Base-by-base conservation (phyloP, 2,888 invertebrate species). In the Ormyrus thymus region DNA sequence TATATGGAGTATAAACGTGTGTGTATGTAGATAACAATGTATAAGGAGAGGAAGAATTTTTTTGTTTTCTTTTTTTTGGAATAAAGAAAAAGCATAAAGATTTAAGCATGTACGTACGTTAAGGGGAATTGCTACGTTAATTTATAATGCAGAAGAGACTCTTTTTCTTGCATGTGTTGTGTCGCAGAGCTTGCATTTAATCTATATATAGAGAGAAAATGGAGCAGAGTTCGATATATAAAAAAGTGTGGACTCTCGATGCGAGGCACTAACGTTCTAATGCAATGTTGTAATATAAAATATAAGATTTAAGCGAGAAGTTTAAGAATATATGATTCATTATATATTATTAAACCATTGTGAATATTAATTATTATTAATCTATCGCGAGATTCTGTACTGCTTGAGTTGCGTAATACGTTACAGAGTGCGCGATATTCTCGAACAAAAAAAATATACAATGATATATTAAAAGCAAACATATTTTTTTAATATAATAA, bases 401-500 rank as follows among this genome's bases (percentile, higher is more conserved):
- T 66, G 73, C 69, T 78, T 73, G 72, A 62, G 53, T 74, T 75
- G 56, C 43, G 45, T 72, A 29, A 29, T 29, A 29, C 29, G 72
- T 48, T 59, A 62, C 46, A 53, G 53, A 68, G 43, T 70, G 51
- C 62, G 56, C 59, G 10, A 70, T 64, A 65, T 73, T 69, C 73
- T 73, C 51, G 65, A 75, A 59, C 15, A 74, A 79, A 64, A 78
- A 58, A 66, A 66, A 62, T n/a, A n/a, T 59, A 56, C 9, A 65
- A 64, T 72, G 64, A 69, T 78, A 68, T 69, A 55, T 48, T 75
- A 69, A 72, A 55, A 76, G 48, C 55, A 74, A 65, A 71, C 56
- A 78, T 80, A 80, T 80, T 78, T 80, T 80, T 80, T 80, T 80
- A 80, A 80, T 64, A 68, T 78, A 70, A 80, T 29, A 48, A 48